Conservation (phyloP, 2,797 vertebrate genomes). For the Decapterus maruadsi region DNA sequence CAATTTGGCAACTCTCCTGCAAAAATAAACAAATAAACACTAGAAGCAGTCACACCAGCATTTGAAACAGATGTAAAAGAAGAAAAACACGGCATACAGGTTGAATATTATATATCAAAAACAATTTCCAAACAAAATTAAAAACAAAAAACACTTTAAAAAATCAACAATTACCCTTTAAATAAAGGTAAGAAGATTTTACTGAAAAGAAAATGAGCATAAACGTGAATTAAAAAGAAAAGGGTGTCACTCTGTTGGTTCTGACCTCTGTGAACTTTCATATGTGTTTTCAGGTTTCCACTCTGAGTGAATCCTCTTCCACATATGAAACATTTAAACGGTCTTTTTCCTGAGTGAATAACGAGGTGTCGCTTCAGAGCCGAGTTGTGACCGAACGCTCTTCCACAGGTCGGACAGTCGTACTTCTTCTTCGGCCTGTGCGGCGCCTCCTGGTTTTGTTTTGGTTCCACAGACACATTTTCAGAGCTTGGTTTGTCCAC, state of each 20-base stretch:
- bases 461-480: background rate
- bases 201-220: background rate
- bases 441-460: background rate
- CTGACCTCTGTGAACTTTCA: conserved; percentile 71
- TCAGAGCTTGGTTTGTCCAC: background rate
- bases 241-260: background rate
- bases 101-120: too few species aligned
- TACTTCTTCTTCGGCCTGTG: conserved; percentile 44
- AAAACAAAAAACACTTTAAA: too few species aligned
- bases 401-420: conserved; percentile 59
- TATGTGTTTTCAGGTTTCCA: conserved; percentile 69
- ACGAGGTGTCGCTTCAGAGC: conserved; percentile 57
- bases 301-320: conserved; percentile 67
- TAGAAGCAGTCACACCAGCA: background rate
- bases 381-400: conserved; percentile 39
- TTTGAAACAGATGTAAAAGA: background rate
- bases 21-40: background rate
- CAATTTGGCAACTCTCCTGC: conserved; percentile 53
- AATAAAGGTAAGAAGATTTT: background rate
- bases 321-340: conserved; percentile 68
- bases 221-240: background rate
- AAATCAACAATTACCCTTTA: background rate
- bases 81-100: too few species aligned
- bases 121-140: too few species aligned
- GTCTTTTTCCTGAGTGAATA: conserved; percentile 65